Evolutionary conservation across 2,113 vertebrate genomes (phyloP), one percentile per base, ranked within the genome.

Genomic region (Takifugu flavidus): DNA sequence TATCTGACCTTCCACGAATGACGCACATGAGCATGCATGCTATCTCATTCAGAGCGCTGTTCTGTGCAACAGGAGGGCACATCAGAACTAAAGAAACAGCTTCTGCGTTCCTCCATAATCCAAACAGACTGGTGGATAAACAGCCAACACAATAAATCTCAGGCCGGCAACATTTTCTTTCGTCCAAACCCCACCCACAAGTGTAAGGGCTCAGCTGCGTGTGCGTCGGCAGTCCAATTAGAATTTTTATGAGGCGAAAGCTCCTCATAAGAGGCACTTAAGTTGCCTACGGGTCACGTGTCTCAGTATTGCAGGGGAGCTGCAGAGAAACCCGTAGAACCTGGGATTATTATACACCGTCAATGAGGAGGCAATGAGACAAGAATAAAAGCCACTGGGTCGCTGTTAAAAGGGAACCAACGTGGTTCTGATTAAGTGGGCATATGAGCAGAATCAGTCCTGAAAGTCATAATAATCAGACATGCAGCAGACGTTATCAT

Each of bases 141-240:
- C 67, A 74, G 55, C 42, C 56, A 26, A 53, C 56, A 49, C 70
- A 70, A 70, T 56, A 62, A 81, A 82, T 74, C 74, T 70, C 66
- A 50, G 25, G 15, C 61, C 50, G 58, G 53, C 58, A 56, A 74
- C 49, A 76, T 72, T 67, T 76, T 74, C 65, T 75, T 69, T 47
- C 25, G 59, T 67, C 67, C 53, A 52, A 25, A 58, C 67, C 73
- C 60, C 67, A 20, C 20, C 20, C 20, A 20, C 20, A 5, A 45
- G 72, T 66, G 61, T n/a, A 57, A 69, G 51, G 78, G 78, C 77
- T 87, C 71, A 81, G 70, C 75, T 73, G 67, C 47, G 56, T 15
- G 39, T 55, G 61, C 61, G 74, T 80, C 59, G 65, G 59, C 47
- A 44, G 70, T 55, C 72, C 65, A 80, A 70, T 77, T 69, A 67